phyloP scores from a whole-genome alignment of 2,113 vertebrate genomes.

The Cyanoliseus patagonus region DNA sequence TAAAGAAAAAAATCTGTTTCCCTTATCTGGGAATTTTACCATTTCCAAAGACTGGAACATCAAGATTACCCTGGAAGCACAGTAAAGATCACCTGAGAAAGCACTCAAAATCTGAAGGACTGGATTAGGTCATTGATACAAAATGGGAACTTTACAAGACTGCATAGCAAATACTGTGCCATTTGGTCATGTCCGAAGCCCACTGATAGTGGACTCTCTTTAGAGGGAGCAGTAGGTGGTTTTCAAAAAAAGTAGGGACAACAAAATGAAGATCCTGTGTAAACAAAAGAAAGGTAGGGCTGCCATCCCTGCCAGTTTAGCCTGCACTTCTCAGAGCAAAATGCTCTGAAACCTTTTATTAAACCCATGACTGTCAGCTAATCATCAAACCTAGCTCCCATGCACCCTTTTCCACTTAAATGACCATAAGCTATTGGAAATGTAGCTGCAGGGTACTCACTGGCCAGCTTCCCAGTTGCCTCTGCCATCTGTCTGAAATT shows the following conservation, averaged over 20 bases:
- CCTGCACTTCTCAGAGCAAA: not conserved
- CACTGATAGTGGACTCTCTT: not conserved
- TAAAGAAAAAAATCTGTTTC: not conserved
- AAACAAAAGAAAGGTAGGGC: not conserved
- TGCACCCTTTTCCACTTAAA: slow-evolving; percentile 3
- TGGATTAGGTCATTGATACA: not conserved
- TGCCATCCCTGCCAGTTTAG: not conserved
- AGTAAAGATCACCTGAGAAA: not conserved
- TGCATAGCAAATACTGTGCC: not conserved
- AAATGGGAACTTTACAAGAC: not conserved
- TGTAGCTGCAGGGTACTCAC: not conserved
- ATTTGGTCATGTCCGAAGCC: not conserved
- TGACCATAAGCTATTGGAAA: slow-evolving; percentile 31
- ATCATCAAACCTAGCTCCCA: not conserved
- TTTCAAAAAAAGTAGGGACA: not conserved
- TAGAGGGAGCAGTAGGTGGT: not conserved
- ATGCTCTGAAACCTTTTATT: not conserved
- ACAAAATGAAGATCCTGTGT: not conserved
- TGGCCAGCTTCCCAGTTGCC: slow-evolving; percentile 33
- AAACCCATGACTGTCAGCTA: not conserved
- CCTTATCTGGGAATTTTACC: not conserved
- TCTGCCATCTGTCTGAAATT: slow-evolving; percentile 59
- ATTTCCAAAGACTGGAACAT: not conserved
- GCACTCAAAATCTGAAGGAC: not conserved
- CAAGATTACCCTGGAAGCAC: not conserved